These are phyloP conservation scores for Porites cylindrica DNA, from an alignment of 92 coral and sea anemone genomes.

Conservation along the genomic window DNA sequence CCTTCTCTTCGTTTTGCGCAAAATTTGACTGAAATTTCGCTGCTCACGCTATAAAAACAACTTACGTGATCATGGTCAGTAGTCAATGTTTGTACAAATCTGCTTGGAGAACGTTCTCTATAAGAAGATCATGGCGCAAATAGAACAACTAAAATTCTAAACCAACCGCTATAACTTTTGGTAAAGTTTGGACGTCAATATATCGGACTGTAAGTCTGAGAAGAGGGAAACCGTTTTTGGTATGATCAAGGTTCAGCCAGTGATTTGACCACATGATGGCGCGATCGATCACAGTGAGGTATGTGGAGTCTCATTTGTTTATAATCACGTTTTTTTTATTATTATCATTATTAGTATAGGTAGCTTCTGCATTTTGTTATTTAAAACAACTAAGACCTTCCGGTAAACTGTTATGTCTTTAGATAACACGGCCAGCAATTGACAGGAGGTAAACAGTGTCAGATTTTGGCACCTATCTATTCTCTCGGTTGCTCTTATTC, in stretches of 20 bases:
- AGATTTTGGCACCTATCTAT: background rate
- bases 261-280: background rate
- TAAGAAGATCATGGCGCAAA: background rate
- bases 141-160: background rate
- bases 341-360: too few relatives aligned
- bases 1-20: background rate
- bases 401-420: constrained; percentile 1
- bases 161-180: background rate
- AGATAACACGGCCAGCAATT: background rate
- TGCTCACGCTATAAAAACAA: background rate
- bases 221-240: background rate
- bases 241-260: background rate
- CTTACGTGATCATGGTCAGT: constrained; percentile 26
- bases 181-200: too few relatives aligned
- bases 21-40: constrained; percentile 1
- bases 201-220: background rate
- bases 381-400: background rate
- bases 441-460: background rate
- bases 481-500: background rate
- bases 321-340: constrained; percentile 5
- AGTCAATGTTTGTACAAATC: background rate
- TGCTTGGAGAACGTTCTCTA: background rate
- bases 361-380: background rate
- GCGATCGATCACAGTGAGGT: constrained; percentile 4
- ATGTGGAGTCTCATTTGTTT: constrained; percentile 6